phyloP scores from a whole-genome alignment of 1,140 invertebrate species.

The Macrosteles quadrilineatus region DNA sequence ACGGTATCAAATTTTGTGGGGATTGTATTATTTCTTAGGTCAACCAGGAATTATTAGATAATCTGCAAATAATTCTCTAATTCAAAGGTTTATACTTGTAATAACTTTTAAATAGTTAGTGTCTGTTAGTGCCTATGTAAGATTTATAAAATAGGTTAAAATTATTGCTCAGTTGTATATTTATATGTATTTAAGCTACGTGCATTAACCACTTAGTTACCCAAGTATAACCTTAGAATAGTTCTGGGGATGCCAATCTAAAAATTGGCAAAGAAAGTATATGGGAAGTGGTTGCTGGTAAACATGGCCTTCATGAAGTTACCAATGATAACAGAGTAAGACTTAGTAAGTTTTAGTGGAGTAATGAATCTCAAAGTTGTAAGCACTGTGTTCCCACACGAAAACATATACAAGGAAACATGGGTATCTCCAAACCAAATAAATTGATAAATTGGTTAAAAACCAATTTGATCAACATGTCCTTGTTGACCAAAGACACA shows the following conservation, averaged over 20 bases:
- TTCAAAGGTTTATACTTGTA: too few relatives aligned
- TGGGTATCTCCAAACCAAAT: constrained; percentile 36
- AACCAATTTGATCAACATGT: constrained; percentile 40
- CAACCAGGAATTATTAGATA: too few relatives aligned
- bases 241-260: constrained; percentile 32
- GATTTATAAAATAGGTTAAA: too few relatives aligned
- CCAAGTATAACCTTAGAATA: constrained; percentile 31
- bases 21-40: too few relatives aligned
- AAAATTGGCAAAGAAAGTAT: constrained; percentile 31
- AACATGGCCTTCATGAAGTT: constrained; percentile 45
- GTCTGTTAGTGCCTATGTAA: too few relatives aligned
- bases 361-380: constrained; percentile 36
- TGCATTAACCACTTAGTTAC: constrained; percentile 21
- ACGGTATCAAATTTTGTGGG: too few relatives aligned
- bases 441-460: constrained; percentile 32
- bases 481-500: constrained; percentile 30
- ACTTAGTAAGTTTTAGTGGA: constrained; percentile 36
- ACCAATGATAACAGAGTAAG: constrained; percentile 38
- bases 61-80: too few relatives aligned
- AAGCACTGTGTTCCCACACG: constrained; percentile 37
- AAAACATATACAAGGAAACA: constrained; percentile 37
- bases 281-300: constrained; percentile 39
- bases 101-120: too few relatives aligned
- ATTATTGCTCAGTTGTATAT: too few relatives aligned
- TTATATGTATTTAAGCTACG: too few relatives aligned